A percentile compares a stretch with the other conserved stretches of the same genome.
Evolutionary conservation across 2,797 vertebrate genomes (phyloP).

Genomic region (Masticophis lateralis): DNA sequence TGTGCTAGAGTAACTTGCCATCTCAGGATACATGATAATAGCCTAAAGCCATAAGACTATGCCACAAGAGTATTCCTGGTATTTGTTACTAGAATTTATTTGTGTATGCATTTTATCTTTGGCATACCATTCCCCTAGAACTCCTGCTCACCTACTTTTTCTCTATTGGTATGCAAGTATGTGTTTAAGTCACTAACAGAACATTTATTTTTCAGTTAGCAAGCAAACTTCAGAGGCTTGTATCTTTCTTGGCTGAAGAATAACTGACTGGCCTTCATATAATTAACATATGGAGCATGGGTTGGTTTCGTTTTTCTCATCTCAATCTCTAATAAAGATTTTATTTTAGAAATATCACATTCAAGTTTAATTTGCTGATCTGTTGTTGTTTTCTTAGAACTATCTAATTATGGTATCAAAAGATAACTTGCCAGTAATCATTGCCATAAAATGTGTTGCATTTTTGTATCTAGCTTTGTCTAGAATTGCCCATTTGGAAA

Average conservation of each 20-base stretch:
- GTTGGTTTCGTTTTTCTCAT: neutral
- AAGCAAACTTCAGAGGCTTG: constrained; percentile 27
- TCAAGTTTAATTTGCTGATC: neutral
- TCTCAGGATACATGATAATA: constrained; percentile 41
- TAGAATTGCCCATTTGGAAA: neutral
- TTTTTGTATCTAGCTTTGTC: neutral
- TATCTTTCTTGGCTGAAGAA: constrained; percentile 1
- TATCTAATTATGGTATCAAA: neutral
- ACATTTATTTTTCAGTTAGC: constrained; percentile 2
- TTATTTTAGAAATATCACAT: neutral
- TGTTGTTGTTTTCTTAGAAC: neutral
- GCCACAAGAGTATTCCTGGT: constrained; percentile 12
- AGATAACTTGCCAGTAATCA: neutral
- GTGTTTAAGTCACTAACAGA: neutral
- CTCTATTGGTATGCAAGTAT: neutral
- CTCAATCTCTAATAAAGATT: constrained; percentile 14
- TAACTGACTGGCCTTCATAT: constrained; percentile 12
- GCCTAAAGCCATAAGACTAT: constrained; percentile 11
- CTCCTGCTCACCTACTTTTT: constrained; percentile 38
- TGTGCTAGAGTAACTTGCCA: constrained; percentile 37
- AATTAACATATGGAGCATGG: neutral
- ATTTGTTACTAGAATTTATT: constrained; percentile 48
- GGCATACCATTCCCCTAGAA: constrained; percentile 51
- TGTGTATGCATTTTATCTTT: constrained; percentile 52
- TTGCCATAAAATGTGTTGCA: neutral